Conservation (phyloP, 2,797 vertebrate species). For the Rallus crepitans region DNA sequence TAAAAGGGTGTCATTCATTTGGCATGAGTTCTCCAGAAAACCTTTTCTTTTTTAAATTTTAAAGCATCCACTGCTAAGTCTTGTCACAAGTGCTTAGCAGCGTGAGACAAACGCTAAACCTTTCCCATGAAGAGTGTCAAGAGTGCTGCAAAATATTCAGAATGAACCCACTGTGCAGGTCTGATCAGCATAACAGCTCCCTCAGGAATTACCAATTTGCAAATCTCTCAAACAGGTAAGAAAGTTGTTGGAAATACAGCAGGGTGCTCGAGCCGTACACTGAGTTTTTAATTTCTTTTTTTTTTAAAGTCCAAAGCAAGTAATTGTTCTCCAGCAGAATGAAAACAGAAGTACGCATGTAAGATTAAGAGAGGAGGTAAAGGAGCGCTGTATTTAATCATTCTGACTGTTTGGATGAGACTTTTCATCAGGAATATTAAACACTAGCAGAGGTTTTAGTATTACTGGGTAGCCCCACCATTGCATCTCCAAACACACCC, state of each 20-base stretch:
- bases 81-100: background rate
- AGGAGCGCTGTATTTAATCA: background rate
- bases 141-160: background rate
- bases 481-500: background rate
- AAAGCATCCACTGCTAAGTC: background rate
- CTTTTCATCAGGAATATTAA: background rate
- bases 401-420: background rate
- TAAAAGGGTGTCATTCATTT: background rate
- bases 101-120: background rate
- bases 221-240: background rate
- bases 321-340: background rate
- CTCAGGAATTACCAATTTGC: background rate
- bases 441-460: background rate
- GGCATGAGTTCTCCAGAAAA: background rate
- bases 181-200: background rate
- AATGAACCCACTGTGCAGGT: background rate
- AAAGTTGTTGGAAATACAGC: background rate
- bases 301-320: background rate
- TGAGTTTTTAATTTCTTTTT: background rate
- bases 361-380: background rate
- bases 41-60: background rate
- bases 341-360: background rate
- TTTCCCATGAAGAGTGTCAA: background rate
- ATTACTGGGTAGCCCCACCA: background rate
- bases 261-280: background rate